Evolutionary conservation across 2,797 vertebrate genomes (phyloP), one percentile per base, ranked within the genome.

Genomic region (Austrolebias charrua): DNA sequence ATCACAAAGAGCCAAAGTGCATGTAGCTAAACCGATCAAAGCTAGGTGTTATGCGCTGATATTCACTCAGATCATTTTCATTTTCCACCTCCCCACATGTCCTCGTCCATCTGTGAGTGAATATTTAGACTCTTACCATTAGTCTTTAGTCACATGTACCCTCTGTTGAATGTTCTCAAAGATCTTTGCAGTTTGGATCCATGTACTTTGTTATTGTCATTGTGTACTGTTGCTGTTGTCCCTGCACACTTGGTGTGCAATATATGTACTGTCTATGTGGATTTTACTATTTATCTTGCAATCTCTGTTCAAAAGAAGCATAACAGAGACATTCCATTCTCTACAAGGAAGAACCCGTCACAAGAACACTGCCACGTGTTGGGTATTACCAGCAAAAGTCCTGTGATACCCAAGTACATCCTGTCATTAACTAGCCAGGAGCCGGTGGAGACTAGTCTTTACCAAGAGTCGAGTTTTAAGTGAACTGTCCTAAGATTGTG

Each of bases 281-380:
- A 70, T 61, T 66, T 80, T 65, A 62, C 75, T 60, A 52, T 71
- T 59, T 71, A 48, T 19, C 84, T 69, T 80, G 78, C 78, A 42
- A 78, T 78, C 78, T 86, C 71, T 87, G 79, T 68, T 76, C 56
- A 59, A 12, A 62, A 81, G 38, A 52, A 56, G 60, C 82, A 72
- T 58, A 86, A 85, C 79, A 66, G 85, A 89, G 89, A 81, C 89
- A 89, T 92, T 93, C 89, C 87, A 73, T 87, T 82, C 83, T 76
- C 63, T 71, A 60, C 33, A 79, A 60, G 72, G 76, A 50, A 62
- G 61, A 61, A 78, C 83, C 64, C 29, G 62, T 10, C 69, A 40
- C 13, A 59, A 50, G 44, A 71, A 59, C 49, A 62, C 46, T 49
- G 65, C 66, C 63, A 58, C 59, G 62, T 19, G 58, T 51, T 43